Percentiles rank a stretch among this genome's conserved stretches.
phyloP scores from a whole-genome alignment of 2,797 vertebrate species.

The Coluber constrictor region DNA sequence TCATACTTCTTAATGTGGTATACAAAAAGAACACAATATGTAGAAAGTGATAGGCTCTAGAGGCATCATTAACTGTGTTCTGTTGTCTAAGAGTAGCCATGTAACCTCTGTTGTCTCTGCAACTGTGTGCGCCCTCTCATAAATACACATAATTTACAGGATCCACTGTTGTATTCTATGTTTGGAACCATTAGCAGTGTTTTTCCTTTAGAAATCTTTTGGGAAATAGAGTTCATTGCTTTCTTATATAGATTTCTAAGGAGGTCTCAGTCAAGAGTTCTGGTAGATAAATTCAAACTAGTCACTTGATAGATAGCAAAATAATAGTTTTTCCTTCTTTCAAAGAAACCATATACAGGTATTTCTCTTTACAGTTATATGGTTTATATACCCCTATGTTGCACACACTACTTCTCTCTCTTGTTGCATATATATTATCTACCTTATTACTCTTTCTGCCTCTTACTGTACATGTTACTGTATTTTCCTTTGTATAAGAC shows the following conservation, averaged over 20 bases:
- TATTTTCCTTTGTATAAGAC: too few species aligned
- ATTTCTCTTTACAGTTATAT: neutral
- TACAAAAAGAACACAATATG: accelerated
- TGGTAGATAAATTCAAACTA: neutral
- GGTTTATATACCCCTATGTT: neutral
- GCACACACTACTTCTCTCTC: neutral
- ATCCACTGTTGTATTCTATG: neutral
- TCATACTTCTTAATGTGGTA: slow-evolving; percentile 39
- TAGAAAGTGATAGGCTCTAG: slow-evolving; percentile 25
- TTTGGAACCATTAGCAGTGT: accelerated
- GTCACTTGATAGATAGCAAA: neutral
- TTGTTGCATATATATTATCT: neutral
- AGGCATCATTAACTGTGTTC: slow-evolving; percentile 13
- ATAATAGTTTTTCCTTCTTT: neutral
- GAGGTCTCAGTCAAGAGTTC: neutral
- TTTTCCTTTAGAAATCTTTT: slow-evolving; percentile 6
- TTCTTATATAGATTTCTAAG: neutral
- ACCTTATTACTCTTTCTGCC: neutral
- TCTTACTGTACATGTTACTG: neutral
- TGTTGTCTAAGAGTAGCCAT: accelerated
- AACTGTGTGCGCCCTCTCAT: neutral
- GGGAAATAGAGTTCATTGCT: slow-evolving; percentile 28
- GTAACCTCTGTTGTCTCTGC: neutral
- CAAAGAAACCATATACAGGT: neutral
- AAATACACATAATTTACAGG: neutral